Evolutionary conservation across 2,113 vertebrate genomes (phyloP).

Genomic region (Cichladusa arquata): DNA sequence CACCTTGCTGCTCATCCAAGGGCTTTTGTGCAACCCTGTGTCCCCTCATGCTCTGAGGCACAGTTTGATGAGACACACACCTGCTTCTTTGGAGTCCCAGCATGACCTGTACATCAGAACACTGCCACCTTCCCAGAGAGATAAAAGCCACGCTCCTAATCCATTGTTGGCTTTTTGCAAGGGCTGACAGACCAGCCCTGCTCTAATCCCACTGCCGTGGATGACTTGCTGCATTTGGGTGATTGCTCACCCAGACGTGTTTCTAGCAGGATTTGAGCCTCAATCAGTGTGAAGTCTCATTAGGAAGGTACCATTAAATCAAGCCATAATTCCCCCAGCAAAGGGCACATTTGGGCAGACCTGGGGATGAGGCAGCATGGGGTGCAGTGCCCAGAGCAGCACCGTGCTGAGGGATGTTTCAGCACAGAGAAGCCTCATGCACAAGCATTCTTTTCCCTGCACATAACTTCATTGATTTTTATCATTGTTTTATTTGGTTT

Average conservation of each 20-base stretch:
- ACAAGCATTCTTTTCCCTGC: conserved; percentile 19
- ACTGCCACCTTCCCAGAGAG: neutral
- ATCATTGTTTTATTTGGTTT: conserved; percentile 69
- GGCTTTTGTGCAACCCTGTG: neutral
- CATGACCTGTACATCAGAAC: neutral
- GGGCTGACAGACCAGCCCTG: neutral
- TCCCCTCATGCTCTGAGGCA: neutral
- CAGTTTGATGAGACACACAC: neutral
- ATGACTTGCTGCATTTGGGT: neutral
- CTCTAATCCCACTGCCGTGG: neutral
- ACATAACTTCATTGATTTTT: conserved; percentile 65
- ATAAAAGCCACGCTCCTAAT: neutral
- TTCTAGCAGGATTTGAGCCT: neutral
- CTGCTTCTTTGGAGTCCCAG: neutral
- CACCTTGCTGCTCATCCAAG: neutral
- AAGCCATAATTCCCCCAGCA: neutral
- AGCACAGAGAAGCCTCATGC: neutral
- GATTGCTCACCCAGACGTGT: neutral
- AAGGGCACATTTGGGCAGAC: neutral
- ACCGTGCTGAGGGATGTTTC: neutral
- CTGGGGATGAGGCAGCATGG: neutral
- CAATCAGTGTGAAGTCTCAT: neutral
- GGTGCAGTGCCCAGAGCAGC: neutral
- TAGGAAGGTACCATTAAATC: neutral
- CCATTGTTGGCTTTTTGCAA: neutral